Percentiles rank a stretch among this genome's conserved stretches.
Conservation (phyloP, 2,888 invertebrate genomes). For the Seira musarum region DNA sequence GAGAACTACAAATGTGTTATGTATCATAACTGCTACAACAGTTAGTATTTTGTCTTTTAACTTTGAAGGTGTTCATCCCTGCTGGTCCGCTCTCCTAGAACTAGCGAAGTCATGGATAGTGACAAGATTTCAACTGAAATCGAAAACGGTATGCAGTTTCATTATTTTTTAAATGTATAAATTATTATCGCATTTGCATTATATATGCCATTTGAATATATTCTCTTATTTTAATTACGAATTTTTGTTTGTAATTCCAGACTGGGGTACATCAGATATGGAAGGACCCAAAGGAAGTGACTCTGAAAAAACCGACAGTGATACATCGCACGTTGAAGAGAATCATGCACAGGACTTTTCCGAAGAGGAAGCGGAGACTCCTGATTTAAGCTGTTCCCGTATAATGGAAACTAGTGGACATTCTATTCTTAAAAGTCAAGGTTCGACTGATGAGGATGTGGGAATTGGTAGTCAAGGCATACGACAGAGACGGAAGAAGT, state of each 20-base stretch:
- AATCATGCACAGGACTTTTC: constrained; percentile 56
- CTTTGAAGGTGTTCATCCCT: constrained; percentile 82
- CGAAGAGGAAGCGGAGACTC: constrained; percentile 61
- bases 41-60: neutral
- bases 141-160: constrained; percentile 62
- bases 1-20: neutral
- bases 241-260: constrained; percentile 31
- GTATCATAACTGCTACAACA: neutral
- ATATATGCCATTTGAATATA: neutral
- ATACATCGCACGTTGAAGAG: constrained; percentile 68
- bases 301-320: constrained; percentile 68
- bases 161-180: constrained; percentile 11
- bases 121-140: constrained; percentile 62
- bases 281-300: constrained; percentile 64
- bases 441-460: constrained; percentile 37
- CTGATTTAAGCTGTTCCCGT: constrained; percentile 19
- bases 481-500: constrained; percentile 47
- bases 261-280: constrained; percentile 65
- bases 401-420: neutral
- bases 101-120: constrained; percentile 65
- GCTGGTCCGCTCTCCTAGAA: constrained; percentile 77
- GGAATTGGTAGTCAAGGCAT: constrained; percentile 35
- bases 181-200: neutral
- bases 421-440: constrained; percentile 28
- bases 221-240: neutral